Evolutionary conservation across 2,797 vertebrate genomes (phyloP).

Genomic region (Alauda arvensis): DNA sequence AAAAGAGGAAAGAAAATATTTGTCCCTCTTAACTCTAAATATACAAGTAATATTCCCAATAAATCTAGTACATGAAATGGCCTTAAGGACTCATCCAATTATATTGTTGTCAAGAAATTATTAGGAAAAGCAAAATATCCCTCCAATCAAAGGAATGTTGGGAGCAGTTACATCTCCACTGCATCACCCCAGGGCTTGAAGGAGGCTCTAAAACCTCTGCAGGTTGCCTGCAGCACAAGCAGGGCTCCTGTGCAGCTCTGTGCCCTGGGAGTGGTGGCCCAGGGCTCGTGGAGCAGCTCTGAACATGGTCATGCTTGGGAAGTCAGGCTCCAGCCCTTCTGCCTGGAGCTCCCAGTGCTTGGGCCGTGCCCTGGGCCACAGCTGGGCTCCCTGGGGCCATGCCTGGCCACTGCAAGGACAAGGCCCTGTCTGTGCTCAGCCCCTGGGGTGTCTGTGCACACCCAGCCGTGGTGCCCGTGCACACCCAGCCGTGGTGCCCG

Average conservation of each 20-base stretch:
- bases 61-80: neutral
- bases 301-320: rapidly evolving
- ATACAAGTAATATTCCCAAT: neutral
- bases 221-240: rapidly evolving
- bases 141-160: neutral
- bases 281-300: rapidly evolving
- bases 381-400: rapidly evolving
- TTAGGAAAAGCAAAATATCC: conserved; percentile 4
- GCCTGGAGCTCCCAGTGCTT: rapidly evolving
- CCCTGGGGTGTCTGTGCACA: rapidly evolving
- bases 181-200: rapidly evolving
- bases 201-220: rapidly evolving
- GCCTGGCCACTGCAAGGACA: rapidly evolving
- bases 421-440: rapidly evolving
- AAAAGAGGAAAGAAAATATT: conserved; percentile 28
- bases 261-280: rapidly evolving
- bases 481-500: neutral
- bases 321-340: rapidly evolving
- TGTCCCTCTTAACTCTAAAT: conserved; percentile 29
- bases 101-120: conserved; percentile 37
- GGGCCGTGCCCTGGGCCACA: rapidly evolving
- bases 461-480: no score
- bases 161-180: neutral
- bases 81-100: conserved; percentile 21
- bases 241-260: rapidly evolving